Evolutionary conservation across 2,797 vertebrate genomes (phyloP).

Genomic region (Amazona finschi): DNA sequence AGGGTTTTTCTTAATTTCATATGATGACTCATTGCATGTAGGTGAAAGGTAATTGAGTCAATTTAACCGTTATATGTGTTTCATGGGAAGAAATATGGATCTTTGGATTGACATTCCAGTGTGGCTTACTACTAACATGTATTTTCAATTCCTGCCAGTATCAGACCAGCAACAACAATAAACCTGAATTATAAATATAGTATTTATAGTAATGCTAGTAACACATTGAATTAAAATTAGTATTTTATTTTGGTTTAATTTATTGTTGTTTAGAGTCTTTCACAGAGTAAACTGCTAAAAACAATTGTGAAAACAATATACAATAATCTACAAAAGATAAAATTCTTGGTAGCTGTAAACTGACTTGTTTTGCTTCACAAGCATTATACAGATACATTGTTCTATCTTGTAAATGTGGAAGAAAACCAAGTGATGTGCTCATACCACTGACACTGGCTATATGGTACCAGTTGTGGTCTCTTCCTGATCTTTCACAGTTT

Average conservation of each 20-base stretch:
- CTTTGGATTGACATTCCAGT: neutral
- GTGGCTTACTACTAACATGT: neutral
- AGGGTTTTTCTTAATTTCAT: neutral
- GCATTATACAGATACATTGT: neutral
- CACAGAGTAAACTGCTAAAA: neutral
- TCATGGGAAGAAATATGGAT: neutral
- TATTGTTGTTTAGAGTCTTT: neutral
- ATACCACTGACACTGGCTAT: neutral
- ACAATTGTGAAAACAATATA: neutral
- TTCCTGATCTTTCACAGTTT: neutral
- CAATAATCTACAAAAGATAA: neutral
- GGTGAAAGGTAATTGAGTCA: neutral
- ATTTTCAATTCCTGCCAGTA: neutral
- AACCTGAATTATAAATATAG: neutral
- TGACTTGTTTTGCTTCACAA: neutral
- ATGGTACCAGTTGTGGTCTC: neutral
- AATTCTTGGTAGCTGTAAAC: neutral
- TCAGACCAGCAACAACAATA: neutral
- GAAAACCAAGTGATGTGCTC: neutral
- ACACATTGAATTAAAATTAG: neutral
- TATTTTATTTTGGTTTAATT: neutral
- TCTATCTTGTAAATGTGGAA: neutral
- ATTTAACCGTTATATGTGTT: neutral
- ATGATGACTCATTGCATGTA: neutral
- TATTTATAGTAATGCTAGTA: neutral